Conservation (phyloP, 2,797 vertebrate genomes). For the Eulemur coronatus region DNA sequence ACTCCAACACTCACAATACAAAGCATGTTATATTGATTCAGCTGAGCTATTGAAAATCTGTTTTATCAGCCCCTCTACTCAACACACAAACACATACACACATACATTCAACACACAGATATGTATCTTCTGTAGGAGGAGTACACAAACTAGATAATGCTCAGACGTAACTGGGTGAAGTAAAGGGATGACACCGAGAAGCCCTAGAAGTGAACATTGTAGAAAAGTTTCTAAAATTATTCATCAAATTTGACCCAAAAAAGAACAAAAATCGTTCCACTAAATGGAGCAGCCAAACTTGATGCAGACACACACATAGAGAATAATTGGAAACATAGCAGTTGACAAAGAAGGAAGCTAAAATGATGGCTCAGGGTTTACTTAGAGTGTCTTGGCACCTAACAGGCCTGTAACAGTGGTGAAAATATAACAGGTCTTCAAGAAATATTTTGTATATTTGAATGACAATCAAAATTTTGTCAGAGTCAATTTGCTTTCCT, state of each 20-base stretch:
- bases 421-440: not conserved
- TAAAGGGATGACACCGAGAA: not conserved
- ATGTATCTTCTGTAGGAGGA: not conserved
- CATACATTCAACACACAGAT: not conserved
- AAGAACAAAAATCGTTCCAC: not conserved
- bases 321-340: not conserved
- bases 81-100: not conserved
- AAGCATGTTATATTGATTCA: not conserved
- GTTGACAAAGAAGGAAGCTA: not conserved
- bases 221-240: not conserved
- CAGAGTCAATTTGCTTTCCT: not conserved
- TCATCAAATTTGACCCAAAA: not conserved
- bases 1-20: not conserved
- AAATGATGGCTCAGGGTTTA: not conserved
- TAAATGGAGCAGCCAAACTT: not conserved
- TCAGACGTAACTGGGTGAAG: not conserved
- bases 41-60: not conserved
- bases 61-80: not conserved
- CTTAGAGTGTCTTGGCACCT: not conserved
- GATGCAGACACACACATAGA: not conserved
- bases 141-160: not conserved
- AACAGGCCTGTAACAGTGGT: not conserved
- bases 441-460: not conserved
- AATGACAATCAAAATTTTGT: slow-evolving; percentile 24
- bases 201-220: not conserved